Evolutionary conservation across 2,888 invertebrate species (phyloP).

Genomic region (Punctoribates punctum): DNA sequence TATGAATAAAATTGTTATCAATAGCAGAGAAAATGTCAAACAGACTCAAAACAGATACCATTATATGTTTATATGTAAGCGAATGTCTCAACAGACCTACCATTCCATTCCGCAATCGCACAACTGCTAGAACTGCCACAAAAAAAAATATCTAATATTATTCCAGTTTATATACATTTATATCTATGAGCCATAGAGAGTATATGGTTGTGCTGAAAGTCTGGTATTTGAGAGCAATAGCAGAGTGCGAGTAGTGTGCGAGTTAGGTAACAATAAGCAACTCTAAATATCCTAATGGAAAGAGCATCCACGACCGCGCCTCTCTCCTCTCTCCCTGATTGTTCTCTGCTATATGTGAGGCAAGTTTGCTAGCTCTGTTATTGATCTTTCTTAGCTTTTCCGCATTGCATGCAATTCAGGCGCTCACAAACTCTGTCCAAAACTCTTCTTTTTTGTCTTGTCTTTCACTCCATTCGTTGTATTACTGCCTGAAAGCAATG

Average conservation of each 20-base stretch:
- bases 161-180: constrained; percentile 15
- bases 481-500: constrained; percentile 24
- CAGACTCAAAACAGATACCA: constrained; percentile 31
- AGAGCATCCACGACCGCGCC: constrained; percentile 16
- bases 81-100: constrained; percentile 1
- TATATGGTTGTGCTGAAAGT: neutral
- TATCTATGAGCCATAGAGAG: neutral
- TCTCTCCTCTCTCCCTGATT: neutral
- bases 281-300: constrained; percentile 4
- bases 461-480: neutral
- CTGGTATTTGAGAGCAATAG: neutral
- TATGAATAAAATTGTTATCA: constrained; percentile 29
- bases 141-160: neutral
- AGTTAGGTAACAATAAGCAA: constrained; percentile 26
- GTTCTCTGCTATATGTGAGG: neutral
- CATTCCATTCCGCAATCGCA: constrained; percentile 25
- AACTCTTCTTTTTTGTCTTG: constrained; percentile 27
- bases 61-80: constrained; percentile 7
- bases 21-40: constrained; percentile 12
- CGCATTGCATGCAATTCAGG: constrained; percentile 5
- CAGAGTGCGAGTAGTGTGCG: no score
- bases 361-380: neutral
- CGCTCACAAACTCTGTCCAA: constrained; percentile 4
- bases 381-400: constrained; percentile 25
- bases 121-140: neutral